phyloP scores from a whole-genome alignment of 2,113 vertebrate genomes.

The Siniperca knerii region DNA sequence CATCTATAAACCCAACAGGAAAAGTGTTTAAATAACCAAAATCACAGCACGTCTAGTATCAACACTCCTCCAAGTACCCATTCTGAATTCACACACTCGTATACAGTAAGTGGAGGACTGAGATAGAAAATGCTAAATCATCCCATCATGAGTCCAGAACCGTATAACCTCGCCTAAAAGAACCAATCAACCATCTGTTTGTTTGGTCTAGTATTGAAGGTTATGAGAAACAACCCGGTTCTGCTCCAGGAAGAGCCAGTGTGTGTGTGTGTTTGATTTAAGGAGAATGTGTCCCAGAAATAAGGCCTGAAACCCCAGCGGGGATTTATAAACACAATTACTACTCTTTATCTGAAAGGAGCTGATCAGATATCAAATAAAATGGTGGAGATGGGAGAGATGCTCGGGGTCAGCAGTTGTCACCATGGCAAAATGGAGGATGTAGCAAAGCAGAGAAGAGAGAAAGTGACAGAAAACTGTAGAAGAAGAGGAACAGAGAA shows the following conservation, averaged over 20 bases:
- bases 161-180: slow-evolving; percentile 6
- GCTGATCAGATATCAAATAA: slow-evolving; percentile 69
- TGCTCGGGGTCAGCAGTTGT: slow-evolving; percentile 60
- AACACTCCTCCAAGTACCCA: background rate
- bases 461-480: background rate
- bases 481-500: background rate
- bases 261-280: slow-evolving; percentile 42
- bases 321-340: slow-evolving; percentile 78
- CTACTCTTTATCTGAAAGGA: slow-evolving; percentile 62
- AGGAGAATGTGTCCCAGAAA: slow-evolving; percentile 61
- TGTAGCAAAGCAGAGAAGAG: slow-evolving; percentile 12
- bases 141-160: slow-evolving; percentile 6
- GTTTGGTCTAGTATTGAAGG: slow-evolving; percentile 53
- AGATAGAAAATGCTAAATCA: slow-evolving; percentile 49
- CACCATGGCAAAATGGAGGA: slow-evolving; percentile 51
- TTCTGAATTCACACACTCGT: background rate
- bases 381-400: slow-evolving; percentile 61
- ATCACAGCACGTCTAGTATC: background rate
- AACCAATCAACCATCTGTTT: slow-evolving; percentile 60
- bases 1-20: background rate
- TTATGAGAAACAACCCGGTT: slow-evolving; percentile 52
- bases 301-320: slow-evolving; percentile 55
- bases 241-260: slow-evolving; percentile 22
- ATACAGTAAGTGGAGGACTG: background rate
- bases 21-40: background rate